Base-by-base conservation (phyloP, 2,113 vertebrate species). In the Zeus faber region DNA sequence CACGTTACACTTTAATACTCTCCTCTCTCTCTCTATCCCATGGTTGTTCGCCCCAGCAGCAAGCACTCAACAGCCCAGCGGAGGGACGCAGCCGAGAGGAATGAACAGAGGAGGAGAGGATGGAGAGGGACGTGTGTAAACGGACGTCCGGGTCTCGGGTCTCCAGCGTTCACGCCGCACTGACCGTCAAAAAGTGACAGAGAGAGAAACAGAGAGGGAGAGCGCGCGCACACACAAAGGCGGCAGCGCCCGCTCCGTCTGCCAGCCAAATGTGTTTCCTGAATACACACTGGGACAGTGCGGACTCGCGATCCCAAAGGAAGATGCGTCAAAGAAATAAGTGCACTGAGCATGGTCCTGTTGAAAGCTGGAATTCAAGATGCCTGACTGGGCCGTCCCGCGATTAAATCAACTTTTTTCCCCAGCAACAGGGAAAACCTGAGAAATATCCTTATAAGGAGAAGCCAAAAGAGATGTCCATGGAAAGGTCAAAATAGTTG, bases 131-230 rank as follows among this genome's bases (percentile, higher is more conserved):
- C n/a, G n/a, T n/a, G n/a, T n/a, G n/a, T n/a, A n/a, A 41, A 27
- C n/a, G 29, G 62, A 73, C 9, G 50, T 58, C 72, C 45, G 23
- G 45, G 16, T 75, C 62, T 6, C 25, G 18, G 61, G 71, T 60
- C 64, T 57, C 2, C 7, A 18, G 37, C 4, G 46, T 44, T 80
- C 70, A 79, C 62, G 71, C 71, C 69, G 65, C 72, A 9, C 13
- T 66, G 43, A 44, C 39, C 62, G 16, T 27, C 39, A 41, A 23
- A 62, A 45, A 20, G n/a, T 40, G 21, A 31, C 5, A 18, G 16
- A 33, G 31, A 33, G 31, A 33, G 31, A 33, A 13, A 33, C 8
- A 33, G 31, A 33, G 35, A 53, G 7, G 16, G 20, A 22, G 40
- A 16, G 13, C 8, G 13, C 24, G 53, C 26, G 29, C 10, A 46